Conservation (phyloP, 2,113 vertebrate species). For the Arenaria interpres region DNA sequence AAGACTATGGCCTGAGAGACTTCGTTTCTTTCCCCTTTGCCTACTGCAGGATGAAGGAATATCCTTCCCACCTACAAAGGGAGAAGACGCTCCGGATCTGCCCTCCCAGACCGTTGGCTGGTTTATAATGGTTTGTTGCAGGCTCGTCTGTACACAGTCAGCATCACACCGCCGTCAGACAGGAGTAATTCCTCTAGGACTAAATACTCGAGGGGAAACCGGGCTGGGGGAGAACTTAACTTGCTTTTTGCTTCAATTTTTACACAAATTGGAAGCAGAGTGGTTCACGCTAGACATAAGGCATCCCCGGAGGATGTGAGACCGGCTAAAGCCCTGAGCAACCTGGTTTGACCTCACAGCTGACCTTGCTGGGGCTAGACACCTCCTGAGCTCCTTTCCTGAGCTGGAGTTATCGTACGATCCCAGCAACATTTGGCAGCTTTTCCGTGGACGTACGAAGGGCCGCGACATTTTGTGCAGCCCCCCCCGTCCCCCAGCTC, state of each 20-base stretch:
- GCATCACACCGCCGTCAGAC: neutral
- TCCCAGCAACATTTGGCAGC: neutral
- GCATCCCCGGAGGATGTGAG: neutral
- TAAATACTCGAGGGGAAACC: neutral
- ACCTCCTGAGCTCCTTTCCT: neutral
- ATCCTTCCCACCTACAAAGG: neutral
- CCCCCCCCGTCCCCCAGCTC: neutral
- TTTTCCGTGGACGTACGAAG: neutral
- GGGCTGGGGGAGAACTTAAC: neutral
- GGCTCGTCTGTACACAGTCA: neutral
- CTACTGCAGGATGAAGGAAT: neutral
- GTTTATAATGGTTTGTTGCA: neutral
- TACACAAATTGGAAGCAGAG: neutral
- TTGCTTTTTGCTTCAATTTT: neutral
- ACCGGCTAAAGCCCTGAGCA: neutral
- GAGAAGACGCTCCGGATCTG: neutral
- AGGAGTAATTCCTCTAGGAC: neutral
- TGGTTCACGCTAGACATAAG: accelerated
- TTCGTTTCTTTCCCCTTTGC: neutral
- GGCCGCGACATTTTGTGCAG: neutral
- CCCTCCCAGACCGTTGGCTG: neutral
- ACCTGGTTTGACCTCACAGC: neutral
- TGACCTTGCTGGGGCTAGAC: neutral
- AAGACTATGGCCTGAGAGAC: neutral
- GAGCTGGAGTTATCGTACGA: neutral